Base-by-base conservation (phyloP, 2,888 invertebrate genomes). In the Crocallis elinguaria region DNA sequence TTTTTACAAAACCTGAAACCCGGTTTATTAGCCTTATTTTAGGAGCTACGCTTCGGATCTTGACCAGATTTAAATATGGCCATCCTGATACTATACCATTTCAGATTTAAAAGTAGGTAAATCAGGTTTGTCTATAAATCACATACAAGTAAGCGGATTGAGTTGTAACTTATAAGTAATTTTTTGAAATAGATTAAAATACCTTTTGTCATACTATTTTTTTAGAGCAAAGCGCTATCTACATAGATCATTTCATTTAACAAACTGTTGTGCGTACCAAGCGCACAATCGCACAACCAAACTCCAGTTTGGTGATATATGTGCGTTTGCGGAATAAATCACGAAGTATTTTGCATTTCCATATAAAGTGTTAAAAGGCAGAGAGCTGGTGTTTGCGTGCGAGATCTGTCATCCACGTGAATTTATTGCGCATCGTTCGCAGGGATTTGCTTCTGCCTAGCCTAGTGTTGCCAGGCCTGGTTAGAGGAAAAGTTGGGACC, bases 351-450 rank as follows among this genome's bases (percentile, higher is more conserved):
- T 77, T 69, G 66, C 71, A 77, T 73, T 78, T 78, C 69, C 71
- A 69, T 71, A 72, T 69, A 74, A 71, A 73, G 73, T 72, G 77
- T 77, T 75, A 73, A 72, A 73, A 77, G 69, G 64, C 69, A 64
- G 69, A 64, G 67, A 54, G 64, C 54, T 50, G 56, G 64, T 48
- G 67, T 64, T 69, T 66, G 69, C 69, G 67, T 62, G 66, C 63
- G 71, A 71, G 77, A 69, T 76, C 77, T 77, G 79, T 77, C 79
- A 76, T 75, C 73, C 70, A 62, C 64, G 57, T 57, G 60, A 62
- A 80, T 81, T 79, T 79, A 80, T 79, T 67, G 73, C 76, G 61
- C 70, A 71, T 75, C 77, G 73, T 73, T 74, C 68, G 71, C 65
- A 55, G 66, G 70, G 71, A 75, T 78, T 79, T 75, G 70, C 70